Evolutionary conservation across 2,113 vertebrate species (phyloP).

Genomic region (Corydoras maculifer): DNA sequence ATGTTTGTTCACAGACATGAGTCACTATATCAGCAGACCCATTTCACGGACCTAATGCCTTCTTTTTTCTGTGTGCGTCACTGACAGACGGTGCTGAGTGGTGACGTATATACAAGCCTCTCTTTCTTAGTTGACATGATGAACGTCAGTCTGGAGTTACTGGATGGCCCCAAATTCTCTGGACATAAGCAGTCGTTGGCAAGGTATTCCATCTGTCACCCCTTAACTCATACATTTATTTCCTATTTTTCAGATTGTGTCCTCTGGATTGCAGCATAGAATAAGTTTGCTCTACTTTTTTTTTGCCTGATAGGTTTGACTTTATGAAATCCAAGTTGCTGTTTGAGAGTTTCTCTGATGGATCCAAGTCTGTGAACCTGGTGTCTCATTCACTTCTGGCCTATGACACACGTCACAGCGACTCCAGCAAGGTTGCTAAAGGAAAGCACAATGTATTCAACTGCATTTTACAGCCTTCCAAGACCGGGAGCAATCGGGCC

Average conservation of each 20-base stretch:
- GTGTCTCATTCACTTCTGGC: conserved; percentile 96
- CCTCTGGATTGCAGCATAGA: not conserved
- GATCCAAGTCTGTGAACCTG: conserved; percentile 87
- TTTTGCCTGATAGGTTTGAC: conserved; percentile 76
- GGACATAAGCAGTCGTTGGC: conserved; percentile 73
- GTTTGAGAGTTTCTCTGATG: conserved; percentile 91
- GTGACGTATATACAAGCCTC: conserved; percentile 84
- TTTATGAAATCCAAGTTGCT: conserved; percentile 97
- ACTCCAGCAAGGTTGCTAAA: conserved; percentile 37
- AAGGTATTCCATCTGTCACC: conserved; percentile 59
- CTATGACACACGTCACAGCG: conserved; percentile 80
- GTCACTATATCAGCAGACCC: not conserved
- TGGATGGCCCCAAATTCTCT: conserved; percentile 66
- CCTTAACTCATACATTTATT: not conserved
- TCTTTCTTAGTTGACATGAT: conserved; percentile 93
- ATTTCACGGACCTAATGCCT: not conserved
- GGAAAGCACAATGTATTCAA: conserved; percentile 75
- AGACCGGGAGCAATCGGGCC: conserved; percentile 73
- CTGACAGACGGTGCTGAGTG: conserved; percentile 87
- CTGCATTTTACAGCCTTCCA: conserved; percentile 91
- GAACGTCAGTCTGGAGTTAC: conserved; percentile 89
- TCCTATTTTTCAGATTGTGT: not conserved
- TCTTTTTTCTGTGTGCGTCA: not conserved
- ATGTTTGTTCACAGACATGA: not conserved
- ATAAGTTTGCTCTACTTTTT: not conserved